These are phyloP conservation scores for Cancer borealis DNA, from an alignment of 2,888 invertebrate species.

Conservation along the genomic window DNA sequence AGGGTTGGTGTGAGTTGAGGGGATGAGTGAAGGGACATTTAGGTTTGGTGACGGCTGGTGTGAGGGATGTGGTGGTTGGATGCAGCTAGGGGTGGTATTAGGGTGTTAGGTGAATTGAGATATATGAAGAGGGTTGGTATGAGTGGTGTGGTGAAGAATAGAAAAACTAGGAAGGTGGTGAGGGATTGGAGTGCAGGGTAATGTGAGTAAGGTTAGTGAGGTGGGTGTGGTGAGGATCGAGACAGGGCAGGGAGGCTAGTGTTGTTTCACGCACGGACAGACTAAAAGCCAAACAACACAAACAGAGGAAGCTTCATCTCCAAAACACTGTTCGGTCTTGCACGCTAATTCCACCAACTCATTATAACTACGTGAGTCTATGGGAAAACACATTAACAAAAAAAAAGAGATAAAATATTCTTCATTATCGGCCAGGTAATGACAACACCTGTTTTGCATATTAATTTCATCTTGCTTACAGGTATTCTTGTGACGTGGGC, in stretches of 20 bases:
- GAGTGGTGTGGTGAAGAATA: too few species aligned
- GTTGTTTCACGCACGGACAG: not conserved
- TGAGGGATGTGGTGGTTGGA: too few species aligned
- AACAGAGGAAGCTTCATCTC: not conserved
- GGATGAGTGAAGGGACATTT: too few species aligned
- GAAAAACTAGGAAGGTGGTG: too few species aligned
- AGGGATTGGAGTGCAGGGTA: too few species aligned
- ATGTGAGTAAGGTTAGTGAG: not conserved
- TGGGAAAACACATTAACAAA: not conserved
- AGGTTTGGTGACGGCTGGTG: too few species aligned
- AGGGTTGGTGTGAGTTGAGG: too few species aligned
- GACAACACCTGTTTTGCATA: slow-evolving; percentile 7
- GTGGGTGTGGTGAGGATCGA: not conserved
- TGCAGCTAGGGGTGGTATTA: too few species aligned
- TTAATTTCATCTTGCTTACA: not conserved
- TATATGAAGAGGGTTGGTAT: too few species aligned
- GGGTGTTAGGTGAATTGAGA: too few species aligned
- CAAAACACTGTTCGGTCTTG: not conserved
- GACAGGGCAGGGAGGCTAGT: not conserved
- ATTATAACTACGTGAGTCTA: not conserved
- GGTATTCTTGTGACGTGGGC: not conserved
- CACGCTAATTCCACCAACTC: not conserved
- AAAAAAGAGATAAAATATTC: not conserved
- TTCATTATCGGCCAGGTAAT: not conserved
- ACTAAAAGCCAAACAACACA: not conserved